These are phyloP conservation scores for Sylvia atricapilla DNA, from an alignment of 2,113 vertebrate genomes.

Conservation along the genomic window DNA sequence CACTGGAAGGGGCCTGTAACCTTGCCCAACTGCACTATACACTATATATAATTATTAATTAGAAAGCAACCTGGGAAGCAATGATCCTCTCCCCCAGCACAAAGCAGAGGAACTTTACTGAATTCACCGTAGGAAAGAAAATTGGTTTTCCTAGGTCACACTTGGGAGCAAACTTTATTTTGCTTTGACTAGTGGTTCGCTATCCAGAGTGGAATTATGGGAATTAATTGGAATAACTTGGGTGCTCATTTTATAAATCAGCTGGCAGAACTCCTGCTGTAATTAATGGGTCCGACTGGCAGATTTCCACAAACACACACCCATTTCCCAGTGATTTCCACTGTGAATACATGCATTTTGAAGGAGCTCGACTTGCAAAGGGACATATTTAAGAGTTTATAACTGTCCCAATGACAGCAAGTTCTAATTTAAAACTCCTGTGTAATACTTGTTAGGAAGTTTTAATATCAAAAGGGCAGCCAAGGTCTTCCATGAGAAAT, in stretches of 20 bases:
- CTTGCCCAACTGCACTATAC: constrained; percentile 59
- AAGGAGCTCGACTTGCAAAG: constrained; percentile 64
- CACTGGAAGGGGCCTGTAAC: constrained; percentile 58
- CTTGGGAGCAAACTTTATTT: constrained; percentile 50
- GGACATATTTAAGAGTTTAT: constrained; percentile 77
- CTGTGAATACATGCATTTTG: constrained; percentile 32
- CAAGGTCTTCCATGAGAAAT: constrained; percentile 80
- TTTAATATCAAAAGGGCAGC: constrained; percentile 82
- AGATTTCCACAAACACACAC: constrained; percentile 48
- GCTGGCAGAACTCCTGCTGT: constrained; percentile 7
- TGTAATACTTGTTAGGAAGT: constrained; percentile 81
- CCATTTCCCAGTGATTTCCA: constrained; percentile 60
- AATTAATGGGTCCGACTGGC: constrained; percentile 27
- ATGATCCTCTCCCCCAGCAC: constrained; percentile 19
- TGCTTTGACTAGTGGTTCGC: constrained; percentile 12
- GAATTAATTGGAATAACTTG: constrained; percentile 61
- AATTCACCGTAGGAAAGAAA: constrained; percentile 31
- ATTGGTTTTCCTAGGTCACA: constrained; percentile 51
- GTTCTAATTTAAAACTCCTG: constrained; percentile 80
- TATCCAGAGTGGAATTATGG: constrained; percentile 43
- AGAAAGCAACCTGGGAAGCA: constrained; percentile 59
- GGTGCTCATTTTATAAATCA: constrained; percentile 54
- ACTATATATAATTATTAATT: constrained; percentile 69
- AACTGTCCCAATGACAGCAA: constrained; percentile 77
- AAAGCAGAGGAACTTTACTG: constrained; percentile 4